Percentiles rank a stretch among this genome's conserved stretches.
Conservation (phyloP, 2,888 invertebrate genomes). For the Polyommatus iphigenia region DNA sequence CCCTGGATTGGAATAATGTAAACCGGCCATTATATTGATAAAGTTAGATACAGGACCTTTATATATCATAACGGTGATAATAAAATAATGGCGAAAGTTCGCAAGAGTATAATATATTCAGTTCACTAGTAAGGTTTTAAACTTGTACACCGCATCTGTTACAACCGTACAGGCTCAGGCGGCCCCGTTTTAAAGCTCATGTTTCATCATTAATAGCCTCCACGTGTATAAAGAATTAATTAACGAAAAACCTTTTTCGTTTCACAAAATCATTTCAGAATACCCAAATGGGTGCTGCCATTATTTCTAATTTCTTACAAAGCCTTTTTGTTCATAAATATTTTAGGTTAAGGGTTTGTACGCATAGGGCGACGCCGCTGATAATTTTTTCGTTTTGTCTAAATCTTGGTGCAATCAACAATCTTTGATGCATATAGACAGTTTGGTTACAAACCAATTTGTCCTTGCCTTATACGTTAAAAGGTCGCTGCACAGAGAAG, state of each 20-base stretch:
- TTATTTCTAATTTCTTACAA: constrained; percentile 30
- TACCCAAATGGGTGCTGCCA: constrained; percentile 27
- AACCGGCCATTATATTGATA: too few relatives aligned
- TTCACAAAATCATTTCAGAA: constrained; percentile 18
- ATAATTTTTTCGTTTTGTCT: background rate
- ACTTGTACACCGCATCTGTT: background rate
- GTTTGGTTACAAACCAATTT: background rate
- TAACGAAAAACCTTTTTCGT: constrained; percentile 19
- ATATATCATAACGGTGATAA: too few relatives aligned
- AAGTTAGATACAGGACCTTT: too few relatives aligned
- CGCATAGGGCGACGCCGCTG: background rate
- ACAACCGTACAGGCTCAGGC: background rate
- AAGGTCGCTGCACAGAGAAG: too few relatives aligned
- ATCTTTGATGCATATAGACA: background rate
- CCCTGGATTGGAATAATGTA: too few relatives aligned
- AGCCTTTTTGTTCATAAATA: constrained; percentile 29
- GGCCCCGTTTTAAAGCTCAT: background rate
- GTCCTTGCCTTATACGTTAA: background rate
- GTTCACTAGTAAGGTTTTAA: background rate
- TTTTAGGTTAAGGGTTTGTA: constrained; percentile 23
- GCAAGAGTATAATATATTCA: too few relatives aligned
- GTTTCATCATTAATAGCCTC: constrained; percentile 11
- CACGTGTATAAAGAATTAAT: constrained; percentile 20
- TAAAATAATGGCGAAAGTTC: too few relatives aligned
- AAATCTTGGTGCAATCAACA: background rate